A percentile compares a stretch with the other conserved stretches of the same genome.
Evolutionary conservation across 1,140 invertebrate species (phyloP).

Genomic region (Neodiprion lecontei): DNA sequence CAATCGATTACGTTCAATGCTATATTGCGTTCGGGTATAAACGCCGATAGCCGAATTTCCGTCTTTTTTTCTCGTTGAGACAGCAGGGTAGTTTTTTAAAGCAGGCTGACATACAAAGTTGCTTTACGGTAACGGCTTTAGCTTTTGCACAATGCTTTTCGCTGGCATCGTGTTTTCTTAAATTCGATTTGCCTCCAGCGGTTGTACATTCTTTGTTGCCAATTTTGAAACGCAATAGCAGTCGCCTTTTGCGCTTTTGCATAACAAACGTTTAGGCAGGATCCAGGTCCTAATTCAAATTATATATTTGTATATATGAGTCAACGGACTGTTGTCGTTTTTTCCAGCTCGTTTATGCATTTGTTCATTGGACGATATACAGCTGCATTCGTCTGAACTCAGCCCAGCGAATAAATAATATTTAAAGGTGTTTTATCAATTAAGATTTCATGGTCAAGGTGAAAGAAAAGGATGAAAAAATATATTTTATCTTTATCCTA

Average conservation of each 20-base stretch:
- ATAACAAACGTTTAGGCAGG: slow-evolving; percentile 8
- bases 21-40: slow-evolving; percentile 13
- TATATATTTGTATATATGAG: slow-evolving; percentile 13
- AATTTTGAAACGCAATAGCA: not conserved
- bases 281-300: slow-evolving; percentile 9
- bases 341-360: not conserved
- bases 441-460: too few relatives aligned
- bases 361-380: not conserved
- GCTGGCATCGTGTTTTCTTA: slow-evolving; percentile 12
- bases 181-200: slow-evolving; percentile 12
- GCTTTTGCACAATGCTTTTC: slow-evolving; percentile 12
- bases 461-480: too few relatives aligned
- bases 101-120: not conserved
- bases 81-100: not conserved
- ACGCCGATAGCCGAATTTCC: slow-evolving; percentile 15
- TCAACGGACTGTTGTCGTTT: too few relatives aligned
- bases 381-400: not conserved
- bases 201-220: slow-evolving; percentile 15
- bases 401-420: too few relatives aligned
- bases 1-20: slow-evolving; percentile 13
- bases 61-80: slow-evolving; percentile 2
- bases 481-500: too few relatives aligned
- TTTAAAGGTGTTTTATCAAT: too few relatives aligned
- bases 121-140: slow-evolving; percentile 16
- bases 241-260: not conserved